These are phyloP conservation scores for Hermaeophaga mercurialis DNA, from an alignment of 2,888 invertebrate species.

Conservation along the genomic window DNA sequence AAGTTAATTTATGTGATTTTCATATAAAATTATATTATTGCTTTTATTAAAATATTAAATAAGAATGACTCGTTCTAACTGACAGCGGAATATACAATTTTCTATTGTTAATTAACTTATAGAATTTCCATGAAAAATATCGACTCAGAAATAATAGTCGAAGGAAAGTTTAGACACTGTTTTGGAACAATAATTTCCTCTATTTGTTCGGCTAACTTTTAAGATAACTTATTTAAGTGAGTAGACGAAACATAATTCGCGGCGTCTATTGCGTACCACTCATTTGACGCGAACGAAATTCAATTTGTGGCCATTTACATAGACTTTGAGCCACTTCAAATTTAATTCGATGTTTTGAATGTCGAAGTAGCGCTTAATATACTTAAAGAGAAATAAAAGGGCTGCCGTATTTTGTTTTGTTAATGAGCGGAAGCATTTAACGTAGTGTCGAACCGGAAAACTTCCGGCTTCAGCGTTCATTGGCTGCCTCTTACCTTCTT, in stretches of 20 bases:
- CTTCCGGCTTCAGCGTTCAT: too few species aligned
- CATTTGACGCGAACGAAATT: slow-evolving; percentile 26
- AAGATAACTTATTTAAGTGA: slow-evolving; percentile 29
- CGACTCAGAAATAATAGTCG: too few species aligned
- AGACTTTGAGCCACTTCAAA: slow-evolving; percentile 22
- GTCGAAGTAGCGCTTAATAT: slow-evolving; percentile 18
- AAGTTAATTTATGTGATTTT: too few species aligned
- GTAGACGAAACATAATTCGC: slow-evolving; percentile 29
- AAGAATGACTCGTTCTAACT: too few species aligned
- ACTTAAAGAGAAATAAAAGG: slow-evolving; percentile 12
- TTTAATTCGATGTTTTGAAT: slow-evolving; percentile 20
- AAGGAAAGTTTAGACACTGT: slow-evolving; percentile 30
- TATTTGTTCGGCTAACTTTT: slow-evolving; percentile 26
- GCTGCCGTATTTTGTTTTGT: slow-evolving; percentile 9
- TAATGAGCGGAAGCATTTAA: slow-evolving; percentile 3
- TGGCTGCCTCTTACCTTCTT: too few species aligned
- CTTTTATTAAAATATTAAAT: too few species aligned
- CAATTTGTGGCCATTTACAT: slow-evolving; percentile 28
- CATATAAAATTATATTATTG: too few species aligned
- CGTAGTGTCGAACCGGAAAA: too few species aligned
- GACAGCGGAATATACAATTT: too few species aligned
- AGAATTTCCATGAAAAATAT: too few species aligned
- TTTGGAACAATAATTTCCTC: slow-evolving; percentile 28
- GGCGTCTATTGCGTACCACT: slow-evolving; percentile 28
- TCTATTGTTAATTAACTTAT: too few species aligned